phyloP scores from a whole-genome alignment of 2,797 vertebrate genomes.

The Manis pentadactyla region DNA sequence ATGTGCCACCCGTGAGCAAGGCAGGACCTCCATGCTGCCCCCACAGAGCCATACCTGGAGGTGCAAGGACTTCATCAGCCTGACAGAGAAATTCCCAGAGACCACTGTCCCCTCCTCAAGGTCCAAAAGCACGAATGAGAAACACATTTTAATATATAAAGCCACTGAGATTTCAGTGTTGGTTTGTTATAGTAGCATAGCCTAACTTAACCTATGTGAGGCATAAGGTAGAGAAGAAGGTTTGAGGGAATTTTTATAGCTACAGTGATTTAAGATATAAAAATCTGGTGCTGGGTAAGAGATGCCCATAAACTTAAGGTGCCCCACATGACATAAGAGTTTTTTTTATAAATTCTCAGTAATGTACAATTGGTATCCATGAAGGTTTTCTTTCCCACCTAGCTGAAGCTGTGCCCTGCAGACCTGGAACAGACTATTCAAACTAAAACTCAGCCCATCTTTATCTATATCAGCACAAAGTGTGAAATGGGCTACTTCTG shows the following conservation, averaged over 20 bases:
- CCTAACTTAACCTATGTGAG: neutral
- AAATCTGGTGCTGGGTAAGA: neutral
- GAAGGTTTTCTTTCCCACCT: neutral
- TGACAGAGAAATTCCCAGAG: neutral
- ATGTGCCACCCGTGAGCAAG: slow-evolving; percentile 97
- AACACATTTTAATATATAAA: neutral
- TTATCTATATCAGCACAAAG: neutral
- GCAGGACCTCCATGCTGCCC: slow-evolving; percentile 98
- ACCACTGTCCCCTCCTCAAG: accelerated
- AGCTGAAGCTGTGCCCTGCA: neutral
- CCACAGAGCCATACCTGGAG: slow-evolving; percentile 97
- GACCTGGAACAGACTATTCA: neutral
- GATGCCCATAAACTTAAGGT: neutral
- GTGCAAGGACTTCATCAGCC: neutral
- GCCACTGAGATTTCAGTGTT: neutral
- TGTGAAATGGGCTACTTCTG: neutral
- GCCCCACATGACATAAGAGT: neutral
- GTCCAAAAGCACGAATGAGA: neutral
- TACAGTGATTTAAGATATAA: neutral
- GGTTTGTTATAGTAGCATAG: neutral
- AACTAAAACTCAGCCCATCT: neutral
- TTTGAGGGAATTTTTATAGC: neutral
- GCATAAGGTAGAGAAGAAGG: neutral
- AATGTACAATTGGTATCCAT: accelerated
- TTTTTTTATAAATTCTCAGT: neutral